Conservation (phyloP, 2,113 vertebrate genomes). For the Dasyurus viverrinus region DNA sequence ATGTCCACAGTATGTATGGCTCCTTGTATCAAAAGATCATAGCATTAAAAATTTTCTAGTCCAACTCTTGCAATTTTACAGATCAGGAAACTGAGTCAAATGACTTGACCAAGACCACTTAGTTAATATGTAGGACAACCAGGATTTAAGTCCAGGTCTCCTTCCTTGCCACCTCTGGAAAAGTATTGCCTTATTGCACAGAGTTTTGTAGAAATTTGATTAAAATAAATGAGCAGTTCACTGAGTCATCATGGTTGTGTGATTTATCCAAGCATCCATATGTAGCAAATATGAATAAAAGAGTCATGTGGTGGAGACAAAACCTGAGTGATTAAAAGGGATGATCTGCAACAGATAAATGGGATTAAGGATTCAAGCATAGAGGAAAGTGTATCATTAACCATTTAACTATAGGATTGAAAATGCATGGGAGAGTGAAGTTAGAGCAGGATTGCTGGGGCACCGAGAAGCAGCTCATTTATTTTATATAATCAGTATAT, state of each 20-base stretch:
- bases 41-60: neutral
- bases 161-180: neutral
- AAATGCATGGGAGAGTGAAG: neutral
- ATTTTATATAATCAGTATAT: too few species aligned
- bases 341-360: neutral
- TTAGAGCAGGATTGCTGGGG: neutral
- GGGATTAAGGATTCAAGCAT: neutral
- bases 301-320: neutral
- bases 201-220: neutral
- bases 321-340: neutral
- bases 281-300: neutral
- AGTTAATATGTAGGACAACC: neutral
- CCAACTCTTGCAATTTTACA: neutral
- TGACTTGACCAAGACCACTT: neutral
- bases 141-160: neutral
- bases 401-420: neutral
- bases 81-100: neutral
- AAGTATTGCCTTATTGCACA: neutral
- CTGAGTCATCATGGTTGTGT: neutral
- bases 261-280: neutral
- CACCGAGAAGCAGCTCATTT: too few species aligned
- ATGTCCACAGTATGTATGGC: neutral
- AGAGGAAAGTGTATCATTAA: neutral
- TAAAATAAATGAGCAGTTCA: neutral
- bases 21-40: neutral